A percentile compares a stretch with the other conserved stretches of the same genome.
Evolutionary conservation across 2,113 vertebrate species (phyloP).

Genomic region (Gila orcuttii): DNA sequence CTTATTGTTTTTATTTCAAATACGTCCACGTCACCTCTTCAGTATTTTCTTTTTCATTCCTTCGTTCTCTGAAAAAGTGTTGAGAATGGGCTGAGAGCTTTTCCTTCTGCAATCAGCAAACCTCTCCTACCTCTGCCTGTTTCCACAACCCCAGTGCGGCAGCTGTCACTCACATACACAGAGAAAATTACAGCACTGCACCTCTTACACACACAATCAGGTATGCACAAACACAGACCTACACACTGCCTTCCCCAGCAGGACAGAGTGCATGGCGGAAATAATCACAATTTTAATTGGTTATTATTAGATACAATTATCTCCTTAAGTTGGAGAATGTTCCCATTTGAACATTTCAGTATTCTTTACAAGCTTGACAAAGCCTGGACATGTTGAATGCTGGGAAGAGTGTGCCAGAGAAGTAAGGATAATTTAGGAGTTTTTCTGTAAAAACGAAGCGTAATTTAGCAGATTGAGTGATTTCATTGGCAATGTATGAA

Average conservation of each 20-base stretch:
- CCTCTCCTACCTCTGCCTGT: constrained; percentile 16
- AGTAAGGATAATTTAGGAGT: neutral
- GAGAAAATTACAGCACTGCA: constrained; percentile 31
- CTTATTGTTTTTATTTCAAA: constrained; percentile 7
- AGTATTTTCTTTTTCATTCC: neutral
- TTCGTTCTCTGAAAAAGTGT: constrained; percentile 21
- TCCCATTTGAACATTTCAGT: neutral
- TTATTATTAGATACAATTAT: constrained; percentile 37
- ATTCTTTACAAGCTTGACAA: neutral
- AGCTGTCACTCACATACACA: constrained; percentile 16
- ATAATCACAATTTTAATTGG: constrained; percentile 41
- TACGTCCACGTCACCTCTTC: neutral
- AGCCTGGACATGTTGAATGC: neutral
- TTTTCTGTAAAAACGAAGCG: neutral
- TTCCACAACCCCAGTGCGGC: constrained; percentile 26
- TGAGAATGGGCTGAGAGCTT: constrained; percentile 19
- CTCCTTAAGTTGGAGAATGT: constrained; percentile 34
- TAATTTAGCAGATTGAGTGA: neutral
- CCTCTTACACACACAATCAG: neutral
- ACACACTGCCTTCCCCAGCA: constrained; percentile 16
- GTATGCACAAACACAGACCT: neutral
- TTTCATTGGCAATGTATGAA: neutral
- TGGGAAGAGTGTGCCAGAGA: neutral
- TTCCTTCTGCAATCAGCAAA: constrained; percentile 32
- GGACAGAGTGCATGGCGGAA: neutral